Evolutionary conservation across 2,113 vertebrate species (phyloP), one percentile per base, ranked within the genome.

Genomic region (Rhinoderma darwinii): DNA sequence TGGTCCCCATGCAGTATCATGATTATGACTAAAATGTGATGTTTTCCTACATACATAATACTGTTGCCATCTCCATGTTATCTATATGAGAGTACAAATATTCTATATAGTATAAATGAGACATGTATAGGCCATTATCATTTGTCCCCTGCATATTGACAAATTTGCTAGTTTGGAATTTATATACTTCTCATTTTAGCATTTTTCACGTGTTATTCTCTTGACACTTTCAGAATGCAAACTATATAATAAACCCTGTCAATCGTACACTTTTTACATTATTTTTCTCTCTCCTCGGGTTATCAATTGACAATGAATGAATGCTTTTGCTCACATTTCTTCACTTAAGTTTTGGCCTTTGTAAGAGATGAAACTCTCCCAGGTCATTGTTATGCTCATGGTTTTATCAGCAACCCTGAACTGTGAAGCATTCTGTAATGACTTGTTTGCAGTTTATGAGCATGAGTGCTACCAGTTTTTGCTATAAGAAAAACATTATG

Each of bases 371-470:
- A 44, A 56, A 84, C 10, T 59, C 83, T 63, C 54, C 39, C 41
- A 63, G 83, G 83, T 84, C 72, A 84, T 84, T 61, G 30, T 35
- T 43, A 84, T 74, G 32, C 83, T 84, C 83, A 76, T 75, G 27
- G 35, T 84, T 84, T 84, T 76, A 76, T 77, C 54, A 59, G 39
- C 35, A 84, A 59, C 35, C 39, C 72, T 84, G 37, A 84, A 84
- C 54, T 84, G 68, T 84, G 50, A 84, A 76, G 51, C 83, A 47
- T 77, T 14, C 35, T 44, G 44, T 84, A 84, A 84, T 84, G 70
- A 84, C 73, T 84, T 84, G 73, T 63, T 76, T 76, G 37, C 72
- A 61, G 83, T 76, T 84, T 73, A 75, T 74, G 83, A 84, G 54
- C 73, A 61, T 76, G 51, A 84, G 50, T 59, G 22, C n/a, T 61